Evolutionary conservation across 2,797 vertebrate genomes (phyloP).

Genomic region (Diplodus puntazzo): DNA sequence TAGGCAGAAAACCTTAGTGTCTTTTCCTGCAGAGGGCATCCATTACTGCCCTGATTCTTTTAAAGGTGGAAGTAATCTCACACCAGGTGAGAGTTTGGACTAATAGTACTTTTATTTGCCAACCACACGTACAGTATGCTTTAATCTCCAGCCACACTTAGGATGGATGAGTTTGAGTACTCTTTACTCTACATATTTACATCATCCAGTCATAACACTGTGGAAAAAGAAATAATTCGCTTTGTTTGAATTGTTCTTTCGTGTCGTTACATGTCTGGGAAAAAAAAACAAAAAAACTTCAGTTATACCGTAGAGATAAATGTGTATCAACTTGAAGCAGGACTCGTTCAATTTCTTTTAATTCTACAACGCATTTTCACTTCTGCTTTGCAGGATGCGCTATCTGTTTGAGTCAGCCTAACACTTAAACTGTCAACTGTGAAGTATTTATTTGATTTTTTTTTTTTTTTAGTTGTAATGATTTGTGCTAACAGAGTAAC

Average conservation of each 20-base stretch:
- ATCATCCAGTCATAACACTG: constrained; percentile 48
- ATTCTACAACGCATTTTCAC: not conserved
- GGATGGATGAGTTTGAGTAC: constrained; percentile 31
- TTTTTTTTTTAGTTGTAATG: constrained; percentile 26
- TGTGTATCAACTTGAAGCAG: constrained; percentile 39
- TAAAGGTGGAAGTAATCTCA: constrained; percentile 34
- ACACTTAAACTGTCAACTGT: constrained; percentile 52
- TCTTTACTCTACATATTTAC: constrained; percentile 20
- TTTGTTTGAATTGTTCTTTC: constrained; percentile 33
- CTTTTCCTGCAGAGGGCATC: constrained; percentile 50
- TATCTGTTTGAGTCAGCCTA: constrained; percentile 22
- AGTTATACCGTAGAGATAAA: constrained; percentile 19
- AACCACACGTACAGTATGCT: constrained; percentile 38
- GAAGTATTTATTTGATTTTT: constrained; percentile 45
- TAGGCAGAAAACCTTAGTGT: constrained; percentile 69
- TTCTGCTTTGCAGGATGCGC: constrained; percentile 32
- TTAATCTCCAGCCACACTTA: constrained; percentile 42
- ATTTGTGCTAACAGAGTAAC: constrained; percentile 12
- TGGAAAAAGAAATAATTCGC: constrained; percentile 43
- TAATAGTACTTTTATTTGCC: constrained; percentile 45
- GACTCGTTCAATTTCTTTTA: not conserved
- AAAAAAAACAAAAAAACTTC: not conserved
- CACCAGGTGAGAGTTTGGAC: constrained; percentile 36
- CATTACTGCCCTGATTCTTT: constrained; percentile 39
- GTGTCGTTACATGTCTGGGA: constrained; percentile 27